A percentile compares a stretch with the other conserved stretches of the same genome.
These are phyloP conservation scores for Sthenelais limicola DNA, from an alignment of 2,888 invertebrate genomes.

Conservation along the genomic window DNA sequence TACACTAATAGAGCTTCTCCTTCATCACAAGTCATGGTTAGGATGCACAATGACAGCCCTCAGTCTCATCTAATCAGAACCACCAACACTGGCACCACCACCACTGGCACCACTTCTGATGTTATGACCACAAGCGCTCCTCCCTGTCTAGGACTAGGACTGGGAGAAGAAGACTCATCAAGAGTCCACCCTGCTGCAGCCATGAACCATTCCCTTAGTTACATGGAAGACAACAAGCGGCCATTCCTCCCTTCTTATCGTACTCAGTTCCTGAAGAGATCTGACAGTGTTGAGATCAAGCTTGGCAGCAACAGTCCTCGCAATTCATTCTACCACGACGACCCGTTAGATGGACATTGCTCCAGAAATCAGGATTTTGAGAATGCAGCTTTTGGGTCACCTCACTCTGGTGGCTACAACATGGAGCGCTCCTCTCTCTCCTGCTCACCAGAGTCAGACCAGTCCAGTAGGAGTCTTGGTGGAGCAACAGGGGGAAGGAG, in stretches of 20 bases:
- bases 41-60: slow-evolving; percentile 39
- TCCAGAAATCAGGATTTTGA: too few relatives aligned
- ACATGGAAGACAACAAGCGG: not conserved
- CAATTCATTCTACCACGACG: slow-evolving; percentile 39
- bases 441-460: too few relatives aligned
- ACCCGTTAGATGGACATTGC: too few relatives aligned
- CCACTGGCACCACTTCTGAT: not conserved
- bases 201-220: too few relatives aligned
- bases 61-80: slow-evolving; percentile 5
- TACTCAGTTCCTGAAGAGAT: slow-evolving; percentile 42
- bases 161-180: too few relatives aligned
- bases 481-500: not conserved
- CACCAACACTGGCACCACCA: not conserved
- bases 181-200: too few relatives aligned
- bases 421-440: slow-evolving; percentile 2
- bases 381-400: not conserved
- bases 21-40: slow-evolving; percentile 33
- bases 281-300: slow-evolving; percentile 42
- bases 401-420: not conserved
- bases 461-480: too few relatives aligned
- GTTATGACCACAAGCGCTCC: slow-evolving; percentile 6
- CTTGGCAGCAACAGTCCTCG: slow-evolving; percentile 40
- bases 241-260: slow-evolving; percentile 22
- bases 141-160: not conserved
- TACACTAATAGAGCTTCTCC: slow-evolving; percentile 7